Evolutionary conservation across 2,113 vertebrate species (phyloP).

Genomic region (Calyptomena viridis): DNA sequence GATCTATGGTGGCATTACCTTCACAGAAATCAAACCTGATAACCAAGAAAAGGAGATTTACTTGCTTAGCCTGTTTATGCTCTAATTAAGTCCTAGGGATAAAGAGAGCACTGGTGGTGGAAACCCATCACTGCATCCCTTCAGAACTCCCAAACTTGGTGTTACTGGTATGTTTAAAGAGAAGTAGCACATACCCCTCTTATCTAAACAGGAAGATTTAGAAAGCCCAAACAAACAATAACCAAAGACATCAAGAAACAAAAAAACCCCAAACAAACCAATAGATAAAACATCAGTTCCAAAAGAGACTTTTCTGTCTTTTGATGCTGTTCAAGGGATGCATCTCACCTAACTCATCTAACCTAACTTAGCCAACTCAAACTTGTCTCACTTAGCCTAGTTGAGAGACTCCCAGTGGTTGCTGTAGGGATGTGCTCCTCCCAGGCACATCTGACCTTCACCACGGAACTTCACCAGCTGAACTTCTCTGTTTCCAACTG

Average conservation of each 20-base stretch:
- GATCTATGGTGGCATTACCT: neutral
- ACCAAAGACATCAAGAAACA: neutral
- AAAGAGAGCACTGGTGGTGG: neutral
- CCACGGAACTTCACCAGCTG: neutral
- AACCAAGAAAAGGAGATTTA: neutral
- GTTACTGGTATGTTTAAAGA: neutral
- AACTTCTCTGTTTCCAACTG: fast-evolving
- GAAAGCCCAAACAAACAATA: neutral
- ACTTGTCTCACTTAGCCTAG: neutral
- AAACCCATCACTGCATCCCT: neutral
- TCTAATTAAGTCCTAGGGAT: neutral
- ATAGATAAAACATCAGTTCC: neutral
- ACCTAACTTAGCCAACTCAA: neutral
- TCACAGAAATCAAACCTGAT: neutral
- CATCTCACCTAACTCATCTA: neutral
- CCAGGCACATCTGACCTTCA: neutral
- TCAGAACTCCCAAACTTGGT: neutral
- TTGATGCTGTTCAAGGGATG: neutral
- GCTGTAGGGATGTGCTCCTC: neutral
- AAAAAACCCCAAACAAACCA: neutral
- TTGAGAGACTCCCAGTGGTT: neutral
- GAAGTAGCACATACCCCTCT: neutral
- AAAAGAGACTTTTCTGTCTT: neutral
- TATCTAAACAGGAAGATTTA: neutral
- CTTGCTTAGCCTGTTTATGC: neutral